A percentile compares a stretch with the other conserved stretches of the same genome.
Evolutionary conservation across 2,797 vertebrate species (phyloP).

Genomic region (Cyprinodon diabolis): DNA sequence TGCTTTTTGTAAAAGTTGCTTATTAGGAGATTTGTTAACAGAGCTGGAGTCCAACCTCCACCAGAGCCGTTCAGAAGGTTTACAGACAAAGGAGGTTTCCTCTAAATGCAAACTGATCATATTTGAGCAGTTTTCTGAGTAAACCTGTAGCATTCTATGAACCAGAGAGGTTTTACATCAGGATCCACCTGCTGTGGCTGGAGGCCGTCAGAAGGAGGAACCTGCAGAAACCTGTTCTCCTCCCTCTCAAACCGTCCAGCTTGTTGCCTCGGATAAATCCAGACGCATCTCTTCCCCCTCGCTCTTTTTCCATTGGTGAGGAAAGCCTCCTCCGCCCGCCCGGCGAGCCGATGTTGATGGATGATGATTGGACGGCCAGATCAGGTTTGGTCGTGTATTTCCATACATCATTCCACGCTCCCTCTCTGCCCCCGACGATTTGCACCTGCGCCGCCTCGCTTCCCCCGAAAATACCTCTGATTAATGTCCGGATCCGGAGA

Average conservation of each 20-base stretch:
- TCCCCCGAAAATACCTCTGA: constrained; percentile 77
- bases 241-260: constrained; percentile 41
- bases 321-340: constrained; percentile 61
- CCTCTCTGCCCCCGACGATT: constrained; percentile 61
- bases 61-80: too few species aligned
- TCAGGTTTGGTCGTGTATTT: constrained; percentile 74
- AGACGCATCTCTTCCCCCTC: constrained; percentile 45
- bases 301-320: constrained; percentile 63
- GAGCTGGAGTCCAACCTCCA: too few species aligned
- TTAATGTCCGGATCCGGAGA: constrained; percentile 69
- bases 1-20: too few species aligned
- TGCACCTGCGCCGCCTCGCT: constrained; percentile 72
- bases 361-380: constrained; percentile 76
- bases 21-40: too few species aligned
- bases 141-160: too few species aligned
- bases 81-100: too few species aligned
- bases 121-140: too few species aligned
- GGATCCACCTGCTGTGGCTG: background rate
- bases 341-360: constrained; percentile 67
- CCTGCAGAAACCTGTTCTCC: constrained; percentile 40
- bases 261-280: constrained; percentile 49
- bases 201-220: background rate
- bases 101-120: too few species aligned
- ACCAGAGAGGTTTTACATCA: background rate
- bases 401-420: constrained; percentile 73